Conservation (phyloP, 2,113 vertebrate species). For the Tetrax tetrax region DNA sequence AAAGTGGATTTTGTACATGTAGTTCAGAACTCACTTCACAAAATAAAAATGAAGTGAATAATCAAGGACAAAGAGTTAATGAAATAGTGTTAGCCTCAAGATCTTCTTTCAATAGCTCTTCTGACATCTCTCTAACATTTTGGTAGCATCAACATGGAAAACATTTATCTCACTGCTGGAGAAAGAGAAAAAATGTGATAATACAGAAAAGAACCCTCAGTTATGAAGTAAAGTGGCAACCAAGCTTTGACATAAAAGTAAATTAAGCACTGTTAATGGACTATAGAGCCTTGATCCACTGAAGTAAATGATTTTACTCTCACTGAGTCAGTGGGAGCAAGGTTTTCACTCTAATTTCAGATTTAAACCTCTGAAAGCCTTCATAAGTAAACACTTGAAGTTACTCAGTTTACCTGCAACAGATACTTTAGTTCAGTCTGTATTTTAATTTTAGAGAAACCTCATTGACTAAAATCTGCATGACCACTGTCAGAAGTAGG, state of each 20-base stretch:
- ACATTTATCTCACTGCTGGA: neutral
- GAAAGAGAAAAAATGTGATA: neutral
- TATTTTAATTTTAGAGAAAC: neutral
- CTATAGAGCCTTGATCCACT: neutral
- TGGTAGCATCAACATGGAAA: neutral
- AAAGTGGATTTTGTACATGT: slow-evolving; percentile 18
- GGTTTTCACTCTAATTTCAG: neutral
- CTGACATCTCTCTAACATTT: neutral
- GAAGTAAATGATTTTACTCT: neutral
- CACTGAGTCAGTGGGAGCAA: rapidly evolving
- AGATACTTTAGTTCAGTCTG: neutral
- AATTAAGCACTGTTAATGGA: neutral
- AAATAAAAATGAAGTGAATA: neutral
- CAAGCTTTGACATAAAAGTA: neutral
- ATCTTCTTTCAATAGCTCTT: neutral
- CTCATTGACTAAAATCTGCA: neutral
- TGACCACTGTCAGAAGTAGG: neutral
- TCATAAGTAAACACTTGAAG: neutral
- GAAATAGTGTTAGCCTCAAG: neutral
- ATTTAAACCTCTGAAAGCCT: neutral
- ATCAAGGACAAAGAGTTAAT: slow-evolving; percentile 14
- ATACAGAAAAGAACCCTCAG: neutral
- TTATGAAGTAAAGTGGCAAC: neutral
- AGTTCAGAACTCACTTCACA: neutral
- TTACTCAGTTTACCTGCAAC: neutral